Base-by-base conservation (phyloP, 2,113 vertebrate species). In the Nanorana parkeri region DNA sequence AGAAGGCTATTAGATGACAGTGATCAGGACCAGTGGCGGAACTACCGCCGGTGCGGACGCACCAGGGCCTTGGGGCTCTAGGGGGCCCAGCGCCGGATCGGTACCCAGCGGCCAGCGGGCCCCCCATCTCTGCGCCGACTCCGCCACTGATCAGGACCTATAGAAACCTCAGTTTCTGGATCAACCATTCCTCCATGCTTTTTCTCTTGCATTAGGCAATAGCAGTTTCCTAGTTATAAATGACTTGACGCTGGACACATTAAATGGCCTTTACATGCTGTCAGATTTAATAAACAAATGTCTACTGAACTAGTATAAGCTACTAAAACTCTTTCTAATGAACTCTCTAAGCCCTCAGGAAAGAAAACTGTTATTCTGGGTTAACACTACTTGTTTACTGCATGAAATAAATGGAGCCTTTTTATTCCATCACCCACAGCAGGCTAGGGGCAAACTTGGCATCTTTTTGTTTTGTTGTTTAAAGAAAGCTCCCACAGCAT, bases 401-500 rank as follows among this genome's bases (percentile, higher is more conserved):
- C 67, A 71, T 80, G 55, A 71, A 69, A 80, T 71, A 80, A 80
- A 69, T 80, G 26, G 67, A 69, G 55, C 28, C 56, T 80, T 71
- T 65, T 71, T 71, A 61, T 71, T 71, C 36, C n/a, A 71, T 71
- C 67, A 69, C 32, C 78, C 67, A 63, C 67, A 80, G 54, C 52
- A 71, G 67, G 67, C 78, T 80, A 61, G 55, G 78, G 78, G 78
- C 78, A 80, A 80, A 80, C 55, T 68, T 71, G 67, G 78, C 78
- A 61, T 80, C 47, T 80, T 60, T 80, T 69, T 69, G 66, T 80
- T 68, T 79, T 80, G 78, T 80, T 80, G 55, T 80, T 24, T 80
- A 80, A 71, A 55, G 67, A 80, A 71, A 80, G 78, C 78, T 80
- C 78, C 78, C 67, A 80, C 78, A 80, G 78, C 78, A 80, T 71